Base-by-base conservation (phyloP, 2,113 vertebrate genomes). In the Regulus satrapa region DNA sequence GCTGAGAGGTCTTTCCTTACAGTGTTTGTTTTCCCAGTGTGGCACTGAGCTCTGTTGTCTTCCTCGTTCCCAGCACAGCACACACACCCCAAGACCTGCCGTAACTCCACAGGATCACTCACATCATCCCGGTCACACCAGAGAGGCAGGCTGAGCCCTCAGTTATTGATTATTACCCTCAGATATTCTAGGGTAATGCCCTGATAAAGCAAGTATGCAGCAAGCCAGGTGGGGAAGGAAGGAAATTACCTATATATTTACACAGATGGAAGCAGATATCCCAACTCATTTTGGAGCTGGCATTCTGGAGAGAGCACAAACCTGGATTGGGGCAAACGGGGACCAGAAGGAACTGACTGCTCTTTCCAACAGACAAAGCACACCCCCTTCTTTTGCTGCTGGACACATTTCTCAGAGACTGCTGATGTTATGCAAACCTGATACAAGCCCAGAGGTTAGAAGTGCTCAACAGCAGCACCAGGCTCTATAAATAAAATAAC, bases 31-130 rank as follows among this genome's bases (percentile, higher is more conserved):
- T 89, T 32, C 68, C 29, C 49, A 45, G 40, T 2, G 9, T 6
- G 64, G 52, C 68, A 89, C 56, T 92, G 26, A 45, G 12, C 18
- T 80, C 26, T 64, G 52, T 10, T 63, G 28, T 32, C n/a, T 43
- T 67, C 72, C 48, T 74, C 45, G 45, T 18, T 83, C 43, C 58
- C 2, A 0, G 52, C 46, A 66, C 13, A n/a, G 14, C 0, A 2
- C 3, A 32, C 48, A 23, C 26, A 58, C 56, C 76, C 29, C 94
- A 41, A 21, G 36, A 1, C 18, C 40, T 29, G 55, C 16, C 0
- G 0, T 40, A 73, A 25, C 49, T 49, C 26, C 3, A 1, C 29
- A 29, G 24, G 14, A 61, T 6, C 0, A 0, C 43, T 78, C 54
- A 16, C 34, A 26, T 6, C 9, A 4, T 12, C 26, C 49, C 1